Conservation (phyloP, 2,888 invertebrate species). For the Pterobdella sp. region DNA sequence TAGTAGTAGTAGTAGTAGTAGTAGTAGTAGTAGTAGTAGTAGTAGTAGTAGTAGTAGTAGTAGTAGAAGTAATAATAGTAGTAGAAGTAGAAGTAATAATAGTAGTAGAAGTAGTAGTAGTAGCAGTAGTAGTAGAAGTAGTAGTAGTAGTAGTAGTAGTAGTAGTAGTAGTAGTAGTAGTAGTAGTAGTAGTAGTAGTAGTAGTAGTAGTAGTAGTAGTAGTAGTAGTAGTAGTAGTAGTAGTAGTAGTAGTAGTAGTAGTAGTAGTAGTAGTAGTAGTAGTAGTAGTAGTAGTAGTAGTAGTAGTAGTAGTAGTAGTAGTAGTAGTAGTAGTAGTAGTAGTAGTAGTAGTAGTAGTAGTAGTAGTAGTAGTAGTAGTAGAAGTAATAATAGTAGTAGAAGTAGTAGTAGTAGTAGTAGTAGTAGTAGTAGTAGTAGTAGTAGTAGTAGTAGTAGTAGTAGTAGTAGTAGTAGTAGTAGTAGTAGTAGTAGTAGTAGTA, state of each 20-base stretch:
- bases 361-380: conserved; percentile 10
- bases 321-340: conserved; percentile 12
- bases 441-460: conserved; percentile 1
- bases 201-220: conserved; percentile 1
- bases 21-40: conserved; percentile 15
- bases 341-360: conserved; percentile 20
- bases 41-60: conserved; percentile 3
- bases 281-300: conserved; percentile 5
- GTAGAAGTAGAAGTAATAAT: not conserved
- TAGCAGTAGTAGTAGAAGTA: not conserved
- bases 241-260: conserved; percentile 1
- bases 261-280: conserved; percentile 1
- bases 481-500: conserved; percentile 1
- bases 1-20: conserved; percentile 15
- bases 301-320: not conserved
- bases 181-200: conserved; percentile 1
- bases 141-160: conserved; percentile 1
- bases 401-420: conserved; percentile 1
- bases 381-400: not conserved
- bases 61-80: not conserved
- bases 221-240: conserved; percentile 1
- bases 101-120: not conserved
- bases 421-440: conserved; percentile 1
- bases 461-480: conserved; percentile 1
- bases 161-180: conserved; percentile 1